Percentiles rank a stretch among this genome's conserved stretches.
Conservation (phyloP, 92 coral and sea anemone genomes). For the Porites divaricata region DNA sequence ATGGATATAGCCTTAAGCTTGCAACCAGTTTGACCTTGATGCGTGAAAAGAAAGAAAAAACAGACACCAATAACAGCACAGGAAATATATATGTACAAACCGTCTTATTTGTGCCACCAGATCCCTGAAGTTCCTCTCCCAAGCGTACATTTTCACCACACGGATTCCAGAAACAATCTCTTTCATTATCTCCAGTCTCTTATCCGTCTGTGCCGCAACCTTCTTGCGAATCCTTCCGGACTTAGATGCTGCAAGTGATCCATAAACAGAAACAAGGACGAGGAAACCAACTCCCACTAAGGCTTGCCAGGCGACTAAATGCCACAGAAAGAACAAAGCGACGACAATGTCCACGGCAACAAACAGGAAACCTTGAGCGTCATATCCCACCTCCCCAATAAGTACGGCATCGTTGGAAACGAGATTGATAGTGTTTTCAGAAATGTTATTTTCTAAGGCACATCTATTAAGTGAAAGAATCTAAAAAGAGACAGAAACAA, state of each 20-base stretch:
- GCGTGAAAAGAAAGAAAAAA: not conserved
- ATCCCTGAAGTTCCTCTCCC: conserved; percentile 29
- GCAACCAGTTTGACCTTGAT: too few relatives aligned
- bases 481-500: not conserved
- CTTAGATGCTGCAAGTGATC: not conserved
- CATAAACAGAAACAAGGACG: not conserved
- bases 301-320: conserved; percentile 12
- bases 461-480: conserved; percentile 17
- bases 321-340: conserved; percentile 2
- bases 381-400: not conserved
- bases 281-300: conserved; percentile 12
- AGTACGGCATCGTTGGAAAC: conserved; percentile 12
- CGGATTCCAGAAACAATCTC: conserved; percentile 26
- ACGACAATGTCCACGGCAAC: conserved; percentile 12
- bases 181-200: conserved; percentile 8
- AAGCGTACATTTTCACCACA: conserved; percentile 34
- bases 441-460: not conserved
- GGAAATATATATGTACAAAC: not conserved
- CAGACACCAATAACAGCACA: too few relatives aligned
- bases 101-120: conserved; percentile 25
- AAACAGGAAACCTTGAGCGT: not conserved
- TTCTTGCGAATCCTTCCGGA: not conserved
- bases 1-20: too few relatives aligned
- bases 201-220: conserved; percentile 10
- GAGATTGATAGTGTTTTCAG: conserved; percentile 20